Conservation (phyloP, 2,113 vertebrate genomes). For the Zingel zingel region DNA sequence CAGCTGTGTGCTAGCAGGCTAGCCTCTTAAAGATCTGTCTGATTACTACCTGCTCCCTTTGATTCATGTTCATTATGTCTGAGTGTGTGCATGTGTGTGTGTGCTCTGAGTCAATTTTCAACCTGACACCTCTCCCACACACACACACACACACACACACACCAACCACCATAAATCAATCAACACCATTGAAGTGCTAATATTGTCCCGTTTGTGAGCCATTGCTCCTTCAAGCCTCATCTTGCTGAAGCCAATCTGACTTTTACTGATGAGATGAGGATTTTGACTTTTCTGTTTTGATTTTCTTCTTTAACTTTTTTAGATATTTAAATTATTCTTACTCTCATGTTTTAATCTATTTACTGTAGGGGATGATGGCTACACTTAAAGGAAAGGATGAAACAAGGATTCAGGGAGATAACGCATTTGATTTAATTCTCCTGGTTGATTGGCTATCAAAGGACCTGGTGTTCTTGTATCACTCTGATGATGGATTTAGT, state of each 20-base stretch:
- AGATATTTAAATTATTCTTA: constrained; percentile 28
- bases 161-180: constrained; percentile 67
- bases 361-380: background rate
- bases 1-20: constrained; percentile 68
- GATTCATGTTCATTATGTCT: constrained; percentile 70
- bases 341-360: constrained; percentile 11
- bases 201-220: constrained; percentile 58
- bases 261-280: constrained; percentile 44
- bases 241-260: constrained; percentile 59
- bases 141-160: background rate
- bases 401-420: constrained; percentile 12
- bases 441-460: constrained; percentile 5
- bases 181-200: constrained; percentile 77
- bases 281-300: constrained; percentile 56
- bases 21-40: constrained; percentile 61
- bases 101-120: constrained; percentile 51
- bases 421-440: constrained; percentile 13
- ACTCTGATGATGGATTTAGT: too few relatives aligned
- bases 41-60: constrained; percentile 77
- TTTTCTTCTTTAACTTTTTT: constrained; percentile 17
- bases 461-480: too few relatives aligned
- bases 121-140: constrained; percentile 22
- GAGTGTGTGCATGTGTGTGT: constrained; percentile 23
- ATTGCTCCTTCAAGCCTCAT: constrained; percentile 66
- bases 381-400: background rate